Evolutionary conservation across 2,888 invertebrate species (phyloP).

Genomic region (Apodemia mormo): DNA sequence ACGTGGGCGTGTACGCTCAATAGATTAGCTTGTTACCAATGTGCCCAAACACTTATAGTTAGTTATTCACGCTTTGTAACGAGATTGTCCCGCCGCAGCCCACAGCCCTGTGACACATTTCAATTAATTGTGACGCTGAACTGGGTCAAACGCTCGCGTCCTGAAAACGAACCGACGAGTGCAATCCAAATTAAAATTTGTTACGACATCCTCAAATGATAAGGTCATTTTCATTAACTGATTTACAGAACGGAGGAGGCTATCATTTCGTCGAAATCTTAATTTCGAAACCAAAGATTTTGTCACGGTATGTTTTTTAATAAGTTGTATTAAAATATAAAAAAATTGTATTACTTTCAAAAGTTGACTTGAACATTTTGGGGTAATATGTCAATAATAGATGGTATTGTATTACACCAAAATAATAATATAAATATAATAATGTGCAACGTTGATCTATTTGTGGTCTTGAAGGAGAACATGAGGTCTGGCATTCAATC

Average conservation of each 20-base stretch:
- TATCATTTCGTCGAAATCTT: neutral
- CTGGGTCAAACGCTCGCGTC: conserved; percentile 43
- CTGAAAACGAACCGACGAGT: conserved; percentile 42
- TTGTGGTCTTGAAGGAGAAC: too few species aligned
- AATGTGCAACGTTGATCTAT: too few species aligned
- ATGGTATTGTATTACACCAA: too few species aligned
- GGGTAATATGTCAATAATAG: too few species aligned
- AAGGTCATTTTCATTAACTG: neutral
- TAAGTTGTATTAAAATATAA: too few species aligned
- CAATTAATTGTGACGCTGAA: conserved; percentile 27
- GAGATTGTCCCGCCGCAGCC: conserved; percentile 11
- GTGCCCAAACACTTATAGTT: conserved; percentile 1
- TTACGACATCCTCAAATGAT: conserved; percentile 11
- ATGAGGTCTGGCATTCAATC: too few species aligned
- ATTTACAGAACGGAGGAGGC: neutral
- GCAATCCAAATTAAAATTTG: conserved; percentile 31
- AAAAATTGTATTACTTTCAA: too few species aligned
- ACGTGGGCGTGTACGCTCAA: neutral
- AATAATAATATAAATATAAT: too few species aligned
- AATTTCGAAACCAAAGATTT: neutral
- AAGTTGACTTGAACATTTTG: too few species aligned
- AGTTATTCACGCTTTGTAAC: neutral
- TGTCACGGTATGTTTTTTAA: too few species aligned
- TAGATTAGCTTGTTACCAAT: conserved; percentile 1
- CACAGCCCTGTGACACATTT: conserved; percentile 18